Evolutionary conservation across 2,113 vertebrate genomes (phyloP), one percentile per base, ranked within the genome.

Genomic region (Myiozetetes cayanensis): DNA sequence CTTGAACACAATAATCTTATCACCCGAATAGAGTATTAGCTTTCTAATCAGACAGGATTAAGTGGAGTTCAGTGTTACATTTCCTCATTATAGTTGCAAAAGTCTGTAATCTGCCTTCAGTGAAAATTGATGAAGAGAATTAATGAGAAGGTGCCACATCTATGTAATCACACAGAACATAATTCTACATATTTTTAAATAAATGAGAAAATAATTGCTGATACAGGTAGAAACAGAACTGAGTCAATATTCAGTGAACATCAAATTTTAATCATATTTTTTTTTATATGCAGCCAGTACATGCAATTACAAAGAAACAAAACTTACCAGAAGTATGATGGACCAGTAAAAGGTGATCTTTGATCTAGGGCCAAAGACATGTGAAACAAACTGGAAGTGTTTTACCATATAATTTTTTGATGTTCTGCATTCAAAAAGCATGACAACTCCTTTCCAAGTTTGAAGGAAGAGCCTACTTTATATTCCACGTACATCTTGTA

Each of bases 261-360:
- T 20, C 25, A 62, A 35, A 31, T 67, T 71, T 49, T 62, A 18
- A 49, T 83, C 1, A 15, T 30, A 33, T 13, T 35, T 46, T 50
- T 23, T 1, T 82, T 89, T 62, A 59, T 14, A 18, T 24, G 30
- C 75, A 18, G 11, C 53, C 68, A 20, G 17, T n/a, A 31, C 13
- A 10, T n/a, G 8, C 9, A 10, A 39, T 25, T 25, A 8, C 19
- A 68, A 39, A 75, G 28, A 67, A 81, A 52, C 2, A 52, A 68
- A 68, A n/a, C 31, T 30, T 61, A 21, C 0, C 1, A 7, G 4
- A 82, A 49, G 7, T 14, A 19, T 61, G 14, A 22, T 2, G 3
- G 35, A 30, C 15, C 6, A 79, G 7, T 22, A 41, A 52, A 65
- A 90, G 58, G 3, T 52, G 56, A 12, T 7, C 28, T 73, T 72